phyloP scores from a whole-genome alignment of 2,888 invertebrate genomes.

The Coenonympha arcania region DNA sequence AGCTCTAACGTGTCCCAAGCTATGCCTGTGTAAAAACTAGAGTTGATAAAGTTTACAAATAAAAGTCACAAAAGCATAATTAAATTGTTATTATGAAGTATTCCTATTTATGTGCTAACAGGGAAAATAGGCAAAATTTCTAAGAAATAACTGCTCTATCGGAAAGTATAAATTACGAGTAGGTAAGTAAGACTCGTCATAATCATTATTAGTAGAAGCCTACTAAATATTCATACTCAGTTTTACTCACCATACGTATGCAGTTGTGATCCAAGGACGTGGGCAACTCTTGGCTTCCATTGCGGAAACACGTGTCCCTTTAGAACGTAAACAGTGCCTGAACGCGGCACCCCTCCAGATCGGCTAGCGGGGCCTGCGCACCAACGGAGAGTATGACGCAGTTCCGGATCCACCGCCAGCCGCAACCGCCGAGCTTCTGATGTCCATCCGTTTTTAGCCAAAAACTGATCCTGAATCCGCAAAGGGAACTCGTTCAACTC shows the following conservation, averaged over 20 bases:
- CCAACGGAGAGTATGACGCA: slow-evolving; percentile 76
- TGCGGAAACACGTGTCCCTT: slow-evolving; percentile 81
- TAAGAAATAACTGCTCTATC: not conserved
- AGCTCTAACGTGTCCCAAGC: slow-evolving; percentile 63
- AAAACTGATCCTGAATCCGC: slow-evolving; percentile 76
- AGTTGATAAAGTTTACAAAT: not conserved
- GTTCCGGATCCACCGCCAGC: slow-evolving; percentile 78
- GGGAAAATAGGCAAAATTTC: not conserved
- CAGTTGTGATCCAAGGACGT: slow-evolving; percentile 75
- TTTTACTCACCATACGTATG: slow-evolving; percentile 68
- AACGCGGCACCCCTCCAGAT: slow-evolving; percentile 55
- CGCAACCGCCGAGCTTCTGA: slow-evolving; percentile 75
- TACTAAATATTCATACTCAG: too few relatives aligned
- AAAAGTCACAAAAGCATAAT: not conserved
- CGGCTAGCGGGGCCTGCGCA: slow-evolving; percentile 75
- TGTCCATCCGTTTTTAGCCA: slow-evolving; percentile 74
- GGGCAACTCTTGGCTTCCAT: slow-evolving; percentile 76
- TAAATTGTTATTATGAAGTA: too few relatives aligned
- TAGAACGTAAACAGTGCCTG: slow-evolving; percentile 73
- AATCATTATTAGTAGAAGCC: too few relatives aligned
- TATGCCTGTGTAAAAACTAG: slow-evolving; percentile 36
- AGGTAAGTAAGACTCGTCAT: too few relatives aligned
- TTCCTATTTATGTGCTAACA: too few relatives aligned
- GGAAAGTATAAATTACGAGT: too few relatives aligned
- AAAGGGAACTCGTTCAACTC: slow-evolving; percentile 73